phyloP scores from a whole-genome alignment of 2,797 vertebrate species.

The Ctenochaetus hawaiiensis region DNA sequence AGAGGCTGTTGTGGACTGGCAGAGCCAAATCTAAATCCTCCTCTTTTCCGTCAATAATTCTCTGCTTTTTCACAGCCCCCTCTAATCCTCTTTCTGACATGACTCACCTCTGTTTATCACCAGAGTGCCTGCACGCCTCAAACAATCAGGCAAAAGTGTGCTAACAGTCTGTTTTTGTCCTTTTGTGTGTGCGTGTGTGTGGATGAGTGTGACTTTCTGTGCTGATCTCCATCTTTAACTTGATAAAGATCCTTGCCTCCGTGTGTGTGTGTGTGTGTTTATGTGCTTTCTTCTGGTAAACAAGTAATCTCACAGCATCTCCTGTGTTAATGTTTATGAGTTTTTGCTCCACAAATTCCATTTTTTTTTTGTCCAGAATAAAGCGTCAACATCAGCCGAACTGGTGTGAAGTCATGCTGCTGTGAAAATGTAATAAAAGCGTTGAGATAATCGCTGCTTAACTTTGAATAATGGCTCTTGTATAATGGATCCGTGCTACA shows the following conservation, averaged over 20 bases:
- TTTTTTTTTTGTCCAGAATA: slow-evolving; percentile 52
- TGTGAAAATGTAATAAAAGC: slow-evolving; percentile 66
- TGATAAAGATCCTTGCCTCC: slow-evolving; percentile 12
- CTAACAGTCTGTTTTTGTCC: slow-evolving; percentile 11
- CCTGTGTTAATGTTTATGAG: slow-evolving; percentile 34
- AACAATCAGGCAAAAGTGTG: slow-evolving; percentile 48
- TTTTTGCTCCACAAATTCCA: slow-evolving; percentile 37
- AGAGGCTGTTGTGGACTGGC: slow-evolving; percentile 48
- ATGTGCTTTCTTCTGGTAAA: slow-evolving; percentile 13
- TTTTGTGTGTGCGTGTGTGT: not conserved
- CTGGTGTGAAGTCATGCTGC: slow-evolving; percentile 50
- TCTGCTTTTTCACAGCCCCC: slow-evolving; percentile 73
- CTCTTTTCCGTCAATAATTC: slow-evolving; percentile 77
- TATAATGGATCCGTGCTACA: slow-evolving; percentile 53
- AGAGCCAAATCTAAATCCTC: slow-evolving; percentile 77
- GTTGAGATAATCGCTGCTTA: slow-evolving; percentile 63
- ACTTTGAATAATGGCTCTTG: slow-evolving; percentile 66
- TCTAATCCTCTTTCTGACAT: slow-evolving; percentile 76
- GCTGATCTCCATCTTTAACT: slow-evolving; percentile 39
- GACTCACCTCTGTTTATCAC: slow-evolving; percentile 68
- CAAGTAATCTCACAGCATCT: slow-evolving; percentile 32
- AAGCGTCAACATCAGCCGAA: slow-evolving; percentile 34
- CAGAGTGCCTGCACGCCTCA: slow-evolving; percentile 33
- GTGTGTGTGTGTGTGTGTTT: slow-evolving; percentile 12
- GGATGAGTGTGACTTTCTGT: slow-evolving; percentile 25